phyloP scores from a whole-genome alignment of 2,888 invertebrate species.

The Sylvicola fuscatus region DNA sequence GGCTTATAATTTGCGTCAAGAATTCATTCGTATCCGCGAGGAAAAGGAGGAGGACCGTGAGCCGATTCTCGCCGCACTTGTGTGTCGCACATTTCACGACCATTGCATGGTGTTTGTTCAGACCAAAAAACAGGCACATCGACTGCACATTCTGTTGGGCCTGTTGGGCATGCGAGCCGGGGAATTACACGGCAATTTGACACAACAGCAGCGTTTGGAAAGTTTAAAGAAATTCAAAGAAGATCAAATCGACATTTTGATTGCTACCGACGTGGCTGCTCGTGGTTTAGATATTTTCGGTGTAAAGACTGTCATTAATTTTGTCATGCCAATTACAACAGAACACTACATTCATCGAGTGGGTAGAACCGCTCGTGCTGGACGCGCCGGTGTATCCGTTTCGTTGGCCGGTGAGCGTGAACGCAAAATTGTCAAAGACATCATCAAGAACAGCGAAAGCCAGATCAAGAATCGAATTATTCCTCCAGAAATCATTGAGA shows the following conservation, averaged over 20 bases:
- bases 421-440: conserved; percentile 73
- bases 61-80: conserved; percentile 61
- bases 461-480: conserved; percentile 77
- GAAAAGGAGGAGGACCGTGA: conserved; percentile 83
- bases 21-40: conserved; percentile 83
- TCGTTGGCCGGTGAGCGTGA: conserved; percentile 90
- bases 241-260: conserved; percentile 63
- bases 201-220: conserved; percentile 87
- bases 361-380: conserved; percentile 91
- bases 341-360: conserved; percentile 94
- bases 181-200: conserved; percentile 88
- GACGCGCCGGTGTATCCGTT: conserved; percentile 80
- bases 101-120: conserved; percentile 90
- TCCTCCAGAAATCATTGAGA: conserved; percentile 72
- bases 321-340: conserved; percentile 80
- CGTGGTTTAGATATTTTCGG: conserved; percentile 89
- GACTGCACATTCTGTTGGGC: conserved; percentile 79
- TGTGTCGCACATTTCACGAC: conserved; percentile 76
- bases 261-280: conserved; percentile 88
- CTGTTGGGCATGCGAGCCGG: conserved; percentile 67
- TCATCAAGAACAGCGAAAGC: conserved; percentile 66
- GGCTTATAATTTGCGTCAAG: conserved; percentile 86
- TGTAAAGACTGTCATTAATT: conserved; percentile 92
- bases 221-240: conserved; percentile 75
- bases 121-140: conserved; percentile 89